Evolutionary conservation across 1,140 invertebrate genomes (phyloP), one percentile per base, ranked within the genome.

Genomic region (Zaprionus capensis): DNA sequence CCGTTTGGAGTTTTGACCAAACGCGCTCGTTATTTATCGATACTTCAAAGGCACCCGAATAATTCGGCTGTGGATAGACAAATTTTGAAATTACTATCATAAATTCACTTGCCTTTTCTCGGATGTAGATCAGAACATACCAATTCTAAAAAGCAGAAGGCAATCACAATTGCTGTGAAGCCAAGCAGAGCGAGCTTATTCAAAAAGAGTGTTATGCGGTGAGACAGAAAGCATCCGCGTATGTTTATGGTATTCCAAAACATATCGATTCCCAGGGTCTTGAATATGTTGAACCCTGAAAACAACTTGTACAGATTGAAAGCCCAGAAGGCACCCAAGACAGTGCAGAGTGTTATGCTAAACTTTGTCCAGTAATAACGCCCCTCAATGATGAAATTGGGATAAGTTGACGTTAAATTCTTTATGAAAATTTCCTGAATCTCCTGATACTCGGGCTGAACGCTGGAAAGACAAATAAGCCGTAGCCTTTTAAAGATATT

Each of bases 151-250:
- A 7, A 44, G 17, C 5, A 46, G n/a, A 46, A 3, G 1, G n/a
- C 41, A 17, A 46, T 9, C 3, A n/a, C 7, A 17, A 4, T 3
- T 1, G 41, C 41, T 17, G 2, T 46, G n/a, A 46, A 0, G n/a
- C 9, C 41, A 46, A 46, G n/a, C 7, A 46, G 41, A 0, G n/a
- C 41, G 6, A 46, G 41, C 41, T 46, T 46, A 46, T 46, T 46
- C n/a, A n/a, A 46, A 46, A 46, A 46, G 7, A 46, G 41, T 4
- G 41, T 46, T 17, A 46, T 3, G 7, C 0, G 7, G 17, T 2
- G 41, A 5, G 41, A n/a, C 2, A 46, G 7, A 4, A 1, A 3
- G n/a, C 0, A 0, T 4, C 15, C 6, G n/a, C n/a, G 2, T 17
- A 46, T 17, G 17, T 9, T 46, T 17, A 46, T 46, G n/a, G n/a